Evolutionary conservation across 2,797 vertebrate genomes (phyloP).

Genomic region (Botia kubotai): DNA sequence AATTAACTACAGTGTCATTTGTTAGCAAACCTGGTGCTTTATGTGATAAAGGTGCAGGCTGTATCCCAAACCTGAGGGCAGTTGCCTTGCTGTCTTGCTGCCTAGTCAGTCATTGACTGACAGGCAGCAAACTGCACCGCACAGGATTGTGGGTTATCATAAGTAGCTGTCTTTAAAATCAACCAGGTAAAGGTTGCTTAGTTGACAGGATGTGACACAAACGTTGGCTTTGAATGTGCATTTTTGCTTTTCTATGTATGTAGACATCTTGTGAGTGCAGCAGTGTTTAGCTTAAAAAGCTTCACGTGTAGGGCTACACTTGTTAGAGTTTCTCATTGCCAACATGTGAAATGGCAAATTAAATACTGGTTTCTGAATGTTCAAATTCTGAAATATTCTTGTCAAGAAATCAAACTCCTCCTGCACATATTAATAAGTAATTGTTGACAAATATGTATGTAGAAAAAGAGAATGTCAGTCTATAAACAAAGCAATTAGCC

Average conservation of each 20-base stretch:
- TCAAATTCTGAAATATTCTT: not conserved
- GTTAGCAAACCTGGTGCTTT: constrained; percentile 68
- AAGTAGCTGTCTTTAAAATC: no score
- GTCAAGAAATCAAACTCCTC: not conserved
- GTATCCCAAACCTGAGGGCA: constrained; percentile 64
- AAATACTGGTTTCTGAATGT: constrained; percentile 2
- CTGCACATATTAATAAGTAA: not conserved
- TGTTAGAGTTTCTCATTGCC: not conserved
- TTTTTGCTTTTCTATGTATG: no score
- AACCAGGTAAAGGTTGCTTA: no score
- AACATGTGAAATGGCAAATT: not conserved
- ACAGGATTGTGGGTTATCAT: no score
- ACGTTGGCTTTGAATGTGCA: no score
- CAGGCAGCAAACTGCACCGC: no score
- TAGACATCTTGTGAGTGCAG: no score
- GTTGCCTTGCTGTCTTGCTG: constrained; percentile 44
- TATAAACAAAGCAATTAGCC: constrained; percentile 72
- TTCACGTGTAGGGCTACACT: constrained; percentile 3
- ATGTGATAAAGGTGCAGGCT: constrained; percentile 59
- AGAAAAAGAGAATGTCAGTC: constrained; percentile 56
- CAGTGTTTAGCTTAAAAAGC: no score
- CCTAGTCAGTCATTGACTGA: no score
- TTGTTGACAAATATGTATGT: constrained; percentile 33
- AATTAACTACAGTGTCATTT: constrained; percentile 75
- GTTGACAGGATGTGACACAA: no score